Evolutionary conservation across 2,888 invertebrate genomes (phyloP).

Genomic region (Dorcus parallelipipedus): DNA sequence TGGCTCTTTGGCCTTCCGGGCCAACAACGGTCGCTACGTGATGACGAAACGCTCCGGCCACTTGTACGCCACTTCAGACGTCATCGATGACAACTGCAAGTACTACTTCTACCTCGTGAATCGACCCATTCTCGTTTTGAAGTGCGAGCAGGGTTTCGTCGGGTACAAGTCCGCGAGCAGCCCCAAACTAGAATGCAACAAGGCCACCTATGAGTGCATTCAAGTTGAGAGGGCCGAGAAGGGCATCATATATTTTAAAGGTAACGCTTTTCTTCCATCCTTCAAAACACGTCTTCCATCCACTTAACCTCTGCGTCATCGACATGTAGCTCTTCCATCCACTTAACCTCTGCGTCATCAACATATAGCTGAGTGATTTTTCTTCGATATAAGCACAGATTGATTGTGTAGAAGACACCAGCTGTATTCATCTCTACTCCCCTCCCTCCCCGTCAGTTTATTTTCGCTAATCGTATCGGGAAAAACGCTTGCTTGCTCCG

Average conservation of each 20-base stretch:
- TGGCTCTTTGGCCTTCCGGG: slow-evolving; percentile 87
- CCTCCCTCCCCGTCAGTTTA: no score
- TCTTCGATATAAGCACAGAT: no score
- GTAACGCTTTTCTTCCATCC: slow-evolving; percentile 49
- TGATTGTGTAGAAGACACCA: no score
- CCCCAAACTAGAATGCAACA: slow-evolving; percentile 89
- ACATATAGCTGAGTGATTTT: no score
- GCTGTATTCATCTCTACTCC: no score
- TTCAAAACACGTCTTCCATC: no score
- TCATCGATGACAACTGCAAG: slow-evolving; percentile 82
- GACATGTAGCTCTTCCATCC: no score
- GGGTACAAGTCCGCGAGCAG: slow-evolving; percentile 79
- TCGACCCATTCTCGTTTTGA: slow-evolving; percentile 88
- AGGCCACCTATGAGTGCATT: slow-evolving; percentile 91
- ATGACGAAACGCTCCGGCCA: slow-evolving; percentile 94
- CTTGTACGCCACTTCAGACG: slow-evolving; percentile 82
- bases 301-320: no score
- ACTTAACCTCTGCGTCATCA: no score
- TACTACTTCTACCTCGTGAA: slow-evolving; percentile 94
- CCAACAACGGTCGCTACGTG: slow-evolving; percentile 91
- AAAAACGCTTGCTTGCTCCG: no score
- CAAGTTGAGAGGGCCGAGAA: slow-evolving; percentile 85
- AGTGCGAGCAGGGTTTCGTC: slow-evolving; percentile 94
- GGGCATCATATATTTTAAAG: slow-evolving; percentile 89
- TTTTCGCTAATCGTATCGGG: no score